A percentile compares a stretch with the other conserved stretches of the same genome.
phyloP scores from a whole-genome alignment of 2,797 vertebrate species.

The Ispidina lecontei region DNA sequence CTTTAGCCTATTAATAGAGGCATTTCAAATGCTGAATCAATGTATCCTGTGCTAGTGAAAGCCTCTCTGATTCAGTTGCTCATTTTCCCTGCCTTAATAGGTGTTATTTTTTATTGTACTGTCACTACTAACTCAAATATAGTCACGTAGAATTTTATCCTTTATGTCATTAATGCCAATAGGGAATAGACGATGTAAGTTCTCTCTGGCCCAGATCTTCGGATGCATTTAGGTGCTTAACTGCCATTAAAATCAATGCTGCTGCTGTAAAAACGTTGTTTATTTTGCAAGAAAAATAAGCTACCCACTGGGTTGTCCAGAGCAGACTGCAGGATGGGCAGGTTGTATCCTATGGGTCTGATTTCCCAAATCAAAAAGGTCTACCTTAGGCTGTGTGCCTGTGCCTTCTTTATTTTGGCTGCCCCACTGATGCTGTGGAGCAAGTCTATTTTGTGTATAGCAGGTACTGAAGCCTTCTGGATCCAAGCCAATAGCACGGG shows the following conservation, averaged over 20 bases:
- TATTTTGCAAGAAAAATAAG: slow-evolving; percentile 15
- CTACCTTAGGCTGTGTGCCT: neutral
- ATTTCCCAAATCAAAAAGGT: neutral
- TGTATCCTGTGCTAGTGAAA: neutral
- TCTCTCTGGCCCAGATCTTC: neutral
- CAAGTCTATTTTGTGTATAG: neutral
- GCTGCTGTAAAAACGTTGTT: neutral
- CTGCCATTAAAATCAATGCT: slow-evolving; percentile 13
- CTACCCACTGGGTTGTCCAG: neutral
- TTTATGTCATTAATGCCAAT: neutral
- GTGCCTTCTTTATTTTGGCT: neutral
- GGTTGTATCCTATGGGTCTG: neutral
- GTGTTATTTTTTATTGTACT: slow-evolving; percentile 14
- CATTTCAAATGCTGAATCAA: slow-evolving; percentile 29
- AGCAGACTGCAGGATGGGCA: neutral
- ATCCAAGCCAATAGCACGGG: neutral
- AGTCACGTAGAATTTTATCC: neutral
- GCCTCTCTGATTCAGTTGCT: neutral
- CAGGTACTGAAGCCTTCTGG: neutral
- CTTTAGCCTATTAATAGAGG: neutral
- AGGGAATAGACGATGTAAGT: slow-evolving; percentile 1
- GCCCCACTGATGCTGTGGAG: neutral
- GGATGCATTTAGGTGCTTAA: slow-evolving; percentile 8
- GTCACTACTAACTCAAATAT: neutral
- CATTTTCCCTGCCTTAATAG: slow-evolving; percentile 7